Evolutionary conservation across 2,797 vertebrate genomes (phyloP).

Genomic region (Onychomys leucogaster): DNA sequence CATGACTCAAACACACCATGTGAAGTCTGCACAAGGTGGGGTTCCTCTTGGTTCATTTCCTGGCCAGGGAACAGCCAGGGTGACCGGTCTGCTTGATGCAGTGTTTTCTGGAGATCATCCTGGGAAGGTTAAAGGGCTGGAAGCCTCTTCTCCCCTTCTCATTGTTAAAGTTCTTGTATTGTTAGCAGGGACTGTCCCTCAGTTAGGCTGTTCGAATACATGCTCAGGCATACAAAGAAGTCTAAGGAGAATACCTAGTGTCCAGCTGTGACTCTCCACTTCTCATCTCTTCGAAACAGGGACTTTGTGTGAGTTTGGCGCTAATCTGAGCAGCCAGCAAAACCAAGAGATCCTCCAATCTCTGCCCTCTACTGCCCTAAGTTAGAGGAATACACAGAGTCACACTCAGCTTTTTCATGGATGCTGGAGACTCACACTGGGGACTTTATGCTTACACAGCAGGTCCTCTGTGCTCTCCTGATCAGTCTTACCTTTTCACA

Average conservation of each 20-base stretch:
- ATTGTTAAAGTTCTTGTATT: neutral
- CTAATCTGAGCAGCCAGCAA: neutral
- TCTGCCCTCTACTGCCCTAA: neutral
- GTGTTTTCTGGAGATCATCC: neutral
- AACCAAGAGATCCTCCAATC: too few relatives aligned
- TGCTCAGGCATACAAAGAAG: too few relatives aligned
- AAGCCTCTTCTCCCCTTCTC: neutral
- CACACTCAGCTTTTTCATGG: neutral
- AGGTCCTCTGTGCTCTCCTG: neutral
- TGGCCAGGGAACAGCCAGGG: neutral
- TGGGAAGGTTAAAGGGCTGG: neutral
- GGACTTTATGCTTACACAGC: neutral
- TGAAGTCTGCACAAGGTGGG: neutral
- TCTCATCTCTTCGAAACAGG: too few relatives aligned
- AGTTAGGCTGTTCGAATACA: neutral
- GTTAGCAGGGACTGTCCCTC: neutral
- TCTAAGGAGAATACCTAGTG: neutral
- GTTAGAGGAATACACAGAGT: neutral
- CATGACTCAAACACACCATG: neutral
- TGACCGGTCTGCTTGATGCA: neutral
- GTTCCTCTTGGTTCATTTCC: neutral
- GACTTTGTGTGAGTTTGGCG: neutral
- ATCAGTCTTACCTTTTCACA: neutral
- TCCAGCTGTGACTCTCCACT: too few relatives aligned
- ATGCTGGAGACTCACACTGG: neutral